Evolutionary conservation across 2,888 invertebrate species (phyloP), one percentile per base, ranked within the genome.

Genomic region (Tolmerus cingulatus): DNA sequence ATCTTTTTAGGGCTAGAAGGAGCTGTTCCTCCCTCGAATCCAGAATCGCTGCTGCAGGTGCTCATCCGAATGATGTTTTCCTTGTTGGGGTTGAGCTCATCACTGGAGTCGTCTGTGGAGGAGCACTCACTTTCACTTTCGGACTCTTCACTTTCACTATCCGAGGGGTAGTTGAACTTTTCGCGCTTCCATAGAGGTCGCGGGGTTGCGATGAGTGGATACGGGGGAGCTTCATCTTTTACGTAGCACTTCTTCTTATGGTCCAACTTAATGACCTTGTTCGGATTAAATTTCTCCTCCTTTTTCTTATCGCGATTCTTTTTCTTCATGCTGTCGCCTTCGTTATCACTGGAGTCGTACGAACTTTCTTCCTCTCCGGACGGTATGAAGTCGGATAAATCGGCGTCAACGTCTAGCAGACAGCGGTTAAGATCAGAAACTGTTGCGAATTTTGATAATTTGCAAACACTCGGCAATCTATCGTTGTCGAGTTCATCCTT

Each of bases 41-140:
- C 97, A 87, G 97, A 97, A 93, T 97, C 97, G 92, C 96, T 96
- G 90, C 97, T 97, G 90, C 96, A 96, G 88, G 96, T 96, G 90
- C 95, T 93, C 92, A 94, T 94, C 90, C 94, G 94, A 89, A 94
- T 94, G 27, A 88, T 74, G 89, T 93, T 93, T 40, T 78, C 90
- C 91, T 74, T 91, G 90, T 88, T 91, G 89, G 90, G 90, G 23
- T 88, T 87, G 51, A 88, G 88, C 19, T 89, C 89, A 87, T 88
- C 89, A 66, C 87, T 86, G 82, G 86, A 82, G 19, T 88, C 89
- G n/a, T 86, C 86, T 27, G 86, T 78, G 55, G 86, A 51, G 16
- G 87, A 87, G 87, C 88, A 87, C 76, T 88, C 89, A 87, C 88
- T 88, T 76, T 91, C 91, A 89, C 91, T 90, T 90, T 93, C 93